Evolutionary conservation across 1,140 invertebrate species (phyloP).

Genomic region (Thaumatotibia leucotreta): DNA sequence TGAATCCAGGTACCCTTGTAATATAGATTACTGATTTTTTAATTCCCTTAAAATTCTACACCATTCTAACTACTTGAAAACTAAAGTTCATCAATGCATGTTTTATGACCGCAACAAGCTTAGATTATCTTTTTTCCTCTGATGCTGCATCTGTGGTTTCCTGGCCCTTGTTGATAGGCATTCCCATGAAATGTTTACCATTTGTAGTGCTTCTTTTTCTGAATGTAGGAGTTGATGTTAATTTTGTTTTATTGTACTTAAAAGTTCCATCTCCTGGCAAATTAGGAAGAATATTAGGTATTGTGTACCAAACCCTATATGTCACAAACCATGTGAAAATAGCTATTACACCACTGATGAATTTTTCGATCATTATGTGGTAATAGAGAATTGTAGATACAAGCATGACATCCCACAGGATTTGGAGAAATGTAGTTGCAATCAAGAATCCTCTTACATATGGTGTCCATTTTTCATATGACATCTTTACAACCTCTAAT

Average conservation of each 20-base stretch:
- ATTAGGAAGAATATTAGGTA: constrained; percentile 79
- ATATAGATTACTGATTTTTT: neutral
- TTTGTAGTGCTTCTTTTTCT: constrained; percentile 63
- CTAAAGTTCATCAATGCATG: neutral
- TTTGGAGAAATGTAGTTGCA: constrained; percentile 85
- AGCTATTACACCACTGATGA: constrained; percentile 90
- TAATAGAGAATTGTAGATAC: constrained; percentile 95
- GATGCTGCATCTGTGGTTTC: constrained; percentile 36
- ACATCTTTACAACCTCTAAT: constrained; percentile 82
- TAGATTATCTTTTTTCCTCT: constrained; percentile 48
- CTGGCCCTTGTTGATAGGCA: constrained; percentile 80
- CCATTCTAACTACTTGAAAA: constrained; percentile 1
- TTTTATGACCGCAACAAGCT: neutral
- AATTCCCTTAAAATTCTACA: neutral
- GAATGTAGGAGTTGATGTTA: constrained; percentile 35
- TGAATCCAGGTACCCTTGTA: neutral
- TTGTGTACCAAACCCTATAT: constrained; percentile 89
- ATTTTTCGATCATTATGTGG: constrained; percentile 96
- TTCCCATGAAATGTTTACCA: constrained; percentile 86
- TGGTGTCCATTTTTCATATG: constrained; percentile 87
- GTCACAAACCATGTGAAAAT: constrained; percentile 94
- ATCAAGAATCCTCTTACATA: constrained; percentile 89
- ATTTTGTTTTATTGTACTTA: constrained; percentile 83
- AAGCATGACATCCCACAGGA: constrained; percentile 97
- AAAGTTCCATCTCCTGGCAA: constrained; percentile 88